phyloP scores from a whole-genome alignment of 1,140 invertebrate species.

The Medauroidea extradentata region DNA sequence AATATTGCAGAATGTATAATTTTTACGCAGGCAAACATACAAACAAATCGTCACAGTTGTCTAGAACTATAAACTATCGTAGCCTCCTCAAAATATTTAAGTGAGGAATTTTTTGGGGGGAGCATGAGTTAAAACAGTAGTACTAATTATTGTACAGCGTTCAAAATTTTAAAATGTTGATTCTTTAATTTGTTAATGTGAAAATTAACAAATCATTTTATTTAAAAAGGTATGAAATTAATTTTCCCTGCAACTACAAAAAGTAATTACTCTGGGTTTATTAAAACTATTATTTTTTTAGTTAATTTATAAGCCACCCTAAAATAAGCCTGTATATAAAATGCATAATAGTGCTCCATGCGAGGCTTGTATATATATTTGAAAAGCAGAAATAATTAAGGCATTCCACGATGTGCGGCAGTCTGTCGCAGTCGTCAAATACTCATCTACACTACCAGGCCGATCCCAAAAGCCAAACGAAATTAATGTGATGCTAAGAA shows the following conservation, averaged over 20 bases:
- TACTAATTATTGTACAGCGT: neutral
- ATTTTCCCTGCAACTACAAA: neutral
- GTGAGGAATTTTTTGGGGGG: slow-evolving; percentile 1
- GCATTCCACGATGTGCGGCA: neutral
- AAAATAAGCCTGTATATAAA: neutral
- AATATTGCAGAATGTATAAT: neutral
- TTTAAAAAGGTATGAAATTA: slow-evolving; percentile 6
- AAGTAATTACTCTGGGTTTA: neutral
- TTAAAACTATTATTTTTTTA: neutral
- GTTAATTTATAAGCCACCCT: neutral
- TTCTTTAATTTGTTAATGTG: slow-evolving; percentile 1
- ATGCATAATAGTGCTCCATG: neutral
- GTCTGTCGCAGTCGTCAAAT: neutral
- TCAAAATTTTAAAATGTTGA: slow-evolving; percentile 3
- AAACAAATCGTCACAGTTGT: slow-evolving; percentile 16
- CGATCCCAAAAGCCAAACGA: slow-evolving; percentile 3
- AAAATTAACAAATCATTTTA: slow-evolving; percentile 2
- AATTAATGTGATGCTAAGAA: slow-evolving; percentile 5
- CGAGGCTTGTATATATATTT: too few relatives aligned
- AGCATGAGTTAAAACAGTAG: too few relatives aligned
- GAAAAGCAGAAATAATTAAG: neutral
- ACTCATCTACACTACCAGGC: neutral
- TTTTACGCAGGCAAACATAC: slow-evolving; percentile 9
- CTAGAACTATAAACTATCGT: slow-evolving; percentile 16
- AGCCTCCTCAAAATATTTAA: slow-evolving; percentile 19